Conservation (phyloP, 2,797 vertebrate genomes). For the Tapirus indicus region DNA sequence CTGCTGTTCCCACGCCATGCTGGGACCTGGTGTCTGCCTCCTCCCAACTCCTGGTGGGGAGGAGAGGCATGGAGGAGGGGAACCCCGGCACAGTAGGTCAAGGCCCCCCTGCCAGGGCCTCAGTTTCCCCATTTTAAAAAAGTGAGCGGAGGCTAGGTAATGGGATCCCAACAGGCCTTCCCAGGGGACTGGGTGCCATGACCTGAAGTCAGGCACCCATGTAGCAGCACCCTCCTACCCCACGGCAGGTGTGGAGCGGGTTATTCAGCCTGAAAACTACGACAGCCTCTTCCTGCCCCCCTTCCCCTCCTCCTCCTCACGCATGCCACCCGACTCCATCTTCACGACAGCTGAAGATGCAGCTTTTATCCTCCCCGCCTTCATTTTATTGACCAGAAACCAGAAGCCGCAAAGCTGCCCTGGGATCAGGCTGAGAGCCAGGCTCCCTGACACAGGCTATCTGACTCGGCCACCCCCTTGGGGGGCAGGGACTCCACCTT, state of each 20-base stretch:
- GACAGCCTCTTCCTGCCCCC: not conserved
- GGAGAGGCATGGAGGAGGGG: too few species aligned
- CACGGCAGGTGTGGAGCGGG: not conserved
- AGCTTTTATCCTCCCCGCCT: not conserved
- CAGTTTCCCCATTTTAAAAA: not conserved
- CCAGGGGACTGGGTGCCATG: not conserved
- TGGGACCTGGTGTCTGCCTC: not conserved
- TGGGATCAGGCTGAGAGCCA: not conserved
- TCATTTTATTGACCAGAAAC: not conserved
- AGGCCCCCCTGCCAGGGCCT: not conserved
- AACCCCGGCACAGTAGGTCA: not conserved
- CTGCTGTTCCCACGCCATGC: not conserved
- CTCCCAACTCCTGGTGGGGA: not conserved
- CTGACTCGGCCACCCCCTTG: fast-evolving
- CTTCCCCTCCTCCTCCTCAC: not conserved
- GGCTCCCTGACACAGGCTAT: not conserved
- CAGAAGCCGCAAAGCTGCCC: not conserved
- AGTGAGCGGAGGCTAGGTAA: not conserved
- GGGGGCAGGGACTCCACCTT: not conserved
- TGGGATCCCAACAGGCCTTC: not conserved
- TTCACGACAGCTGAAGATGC: not conserved
- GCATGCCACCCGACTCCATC: not conserved
- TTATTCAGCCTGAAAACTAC: not conserved
- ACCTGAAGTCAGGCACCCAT: not conserved
- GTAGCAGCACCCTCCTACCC: not conserved